Conservation (phyloP, 2,797 vertebrate species). For the Malurus leucopterus region DNA sequence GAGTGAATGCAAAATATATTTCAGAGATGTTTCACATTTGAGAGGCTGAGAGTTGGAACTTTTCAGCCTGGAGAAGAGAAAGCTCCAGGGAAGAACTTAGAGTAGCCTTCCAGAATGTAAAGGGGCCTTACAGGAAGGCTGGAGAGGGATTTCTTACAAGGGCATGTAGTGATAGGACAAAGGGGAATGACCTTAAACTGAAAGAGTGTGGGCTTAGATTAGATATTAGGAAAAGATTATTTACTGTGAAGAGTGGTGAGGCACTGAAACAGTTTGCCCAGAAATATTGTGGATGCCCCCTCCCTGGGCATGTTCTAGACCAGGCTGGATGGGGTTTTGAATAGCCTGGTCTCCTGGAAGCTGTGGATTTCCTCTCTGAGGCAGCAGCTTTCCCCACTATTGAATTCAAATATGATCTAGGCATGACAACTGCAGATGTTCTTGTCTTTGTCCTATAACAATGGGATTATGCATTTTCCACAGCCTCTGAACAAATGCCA, state of each 20-base stretch:
- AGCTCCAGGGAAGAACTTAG: not conserved
- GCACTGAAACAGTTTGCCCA: not conserved
- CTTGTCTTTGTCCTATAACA: not conserved
- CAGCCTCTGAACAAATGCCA: conserved; percentile 15
- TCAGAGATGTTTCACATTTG: not conserved
- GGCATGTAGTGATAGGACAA: not conserved
- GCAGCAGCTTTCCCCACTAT: not conserved
- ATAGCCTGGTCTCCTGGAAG: not conserved
- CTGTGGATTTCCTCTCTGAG: not conserved
- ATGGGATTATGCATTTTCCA: not conserved
- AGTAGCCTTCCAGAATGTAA: not conserved
- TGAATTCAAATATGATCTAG: not conserved
- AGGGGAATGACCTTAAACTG: not conserved
- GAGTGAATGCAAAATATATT: not conserved
- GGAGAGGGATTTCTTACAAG: not conserved
- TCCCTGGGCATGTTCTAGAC: not conserved
- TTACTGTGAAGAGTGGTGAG: not conserved
- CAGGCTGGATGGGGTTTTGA: not conserved
- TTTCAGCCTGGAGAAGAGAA: not conserved
- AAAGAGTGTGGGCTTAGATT: not conserved
- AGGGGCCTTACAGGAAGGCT: not conserved
- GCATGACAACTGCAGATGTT: not conserved
- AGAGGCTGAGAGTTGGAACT: not conserved
- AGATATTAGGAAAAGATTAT: not conserved
- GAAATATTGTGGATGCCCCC: not conserved